Conservation (phyloP, 2,113 vertebrate genomes). For the Halichoeres trimaculatus region DNA sequence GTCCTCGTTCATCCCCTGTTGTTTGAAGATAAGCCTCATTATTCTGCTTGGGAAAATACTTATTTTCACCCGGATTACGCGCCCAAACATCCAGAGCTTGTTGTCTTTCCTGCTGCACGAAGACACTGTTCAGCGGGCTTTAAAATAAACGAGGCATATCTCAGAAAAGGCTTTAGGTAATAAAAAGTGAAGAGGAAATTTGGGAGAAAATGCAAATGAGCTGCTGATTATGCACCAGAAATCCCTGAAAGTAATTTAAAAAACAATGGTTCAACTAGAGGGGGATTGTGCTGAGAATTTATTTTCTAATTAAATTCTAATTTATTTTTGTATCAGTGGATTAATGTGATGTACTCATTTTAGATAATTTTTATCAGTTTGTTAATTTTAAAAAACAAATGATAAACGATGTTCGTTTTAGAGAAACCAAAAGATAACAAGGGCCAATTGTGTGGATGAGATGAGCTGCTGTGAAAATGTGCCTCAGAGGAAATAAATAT, state of each 20-base stretch:
- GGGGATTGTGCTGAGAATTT: constrained; percentile 42
- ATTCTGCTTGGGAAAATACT: neutral
- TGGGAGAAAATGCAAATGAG: constrained; percentile 69
- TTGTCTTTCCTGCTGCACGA: constrained; percentile 36
- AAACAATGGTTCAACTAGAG: constrained; percentile 36
- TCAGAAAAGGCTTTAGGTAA: constrained; percentile 55
- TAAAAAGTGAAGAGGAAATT: constrained; percentile 57
- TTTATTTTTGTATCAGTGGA: constrained; percentile 31
- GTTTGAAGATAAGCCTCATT: constrained; percentile 19
- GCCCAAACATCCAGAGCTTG: constrained; percentile 17
- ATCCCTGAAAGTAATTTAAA: constrained; percentile 60
- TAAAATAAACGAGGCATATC: constrained; percentile 51
- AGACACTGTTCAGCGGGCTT: constrained; percentile 37
- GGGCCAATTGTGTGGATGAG: neutral
- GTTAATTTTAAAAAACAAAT: constrained; percentile 9
- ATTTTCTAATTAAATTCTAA: constrained; percentile 20
- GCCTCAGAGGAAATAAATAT: neutral
- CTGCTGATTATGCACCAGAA: constrained; percentile 65
- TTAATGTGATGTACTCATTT: constrained; percentile 1
- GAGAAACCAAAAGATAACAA: neutral
- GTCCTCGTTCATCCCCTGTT: constrained; percentile 17
- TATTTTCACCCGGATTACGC: constrained; percentile 10
- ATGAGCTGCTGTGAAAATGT: neutral
- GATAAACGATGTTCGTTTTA: neutral
- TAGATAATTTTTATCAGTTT: neutral